These are phyloP conservation scores for Noctua janthe DNA, from an alignment of 2,888 invertebrate species.

Conservation along the genomic window DNA sequence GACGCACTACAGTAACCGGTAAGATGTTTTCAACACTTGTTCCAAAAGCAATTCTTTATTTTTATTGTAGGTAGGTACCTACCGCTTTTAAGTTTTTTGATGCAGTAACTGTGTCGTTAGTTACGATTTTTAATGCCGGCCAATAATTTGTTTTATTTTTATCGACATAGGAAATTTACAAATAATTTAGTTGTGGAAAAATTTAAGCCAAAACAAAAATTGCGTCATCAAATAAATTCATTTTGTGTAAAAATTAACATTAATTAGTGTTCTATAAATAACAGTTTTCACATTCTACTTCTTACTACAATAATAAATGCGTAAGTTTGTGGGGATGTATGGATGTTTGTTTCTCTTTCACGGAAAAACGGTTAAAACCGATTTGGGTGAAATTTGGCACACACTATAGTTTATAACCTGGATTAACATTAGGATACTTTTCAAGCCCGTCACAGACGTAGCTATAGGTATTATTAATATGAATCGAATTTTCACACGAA, in stretches of 20 bases:
- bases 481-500: too few relatives aligned
- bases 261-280: background rate
- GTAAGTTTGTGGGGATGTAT: too few relatives aligned
- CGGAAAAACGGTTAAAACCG: too few relatives aligned
- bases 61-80: constrained; percentile 36
- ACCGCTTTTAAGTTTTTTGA: background rate
- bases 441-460: too few relatives aligned
- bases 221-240: background rate
- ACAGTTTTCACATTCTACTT: background rate
- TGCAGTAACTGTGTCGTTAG: background rate
- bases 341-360: too few relatives aligned
- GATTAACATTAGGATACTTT: too few relatives aligned
- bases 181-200: background rate
- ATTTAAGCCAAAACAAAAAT: background rate
- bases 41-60: background rate
- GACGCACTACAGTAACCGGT: constrained; percentile 71
- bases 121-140: background rate
- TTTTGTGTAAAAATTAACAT: background rate
- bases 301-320: too few relatives aligned
- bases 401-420: too few relatives aligned
- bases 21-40: constrained; percentile 59
- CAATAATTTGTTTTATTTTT: background rate
- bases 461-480: too few relatives aligned
- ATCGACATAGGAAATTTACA: background rate
- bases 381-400: too few relatives aligned